phyloP scores from a whole-genome alignment of 2,888 invertebrate species.

The Caenorhabditis wallacei region DNA sequence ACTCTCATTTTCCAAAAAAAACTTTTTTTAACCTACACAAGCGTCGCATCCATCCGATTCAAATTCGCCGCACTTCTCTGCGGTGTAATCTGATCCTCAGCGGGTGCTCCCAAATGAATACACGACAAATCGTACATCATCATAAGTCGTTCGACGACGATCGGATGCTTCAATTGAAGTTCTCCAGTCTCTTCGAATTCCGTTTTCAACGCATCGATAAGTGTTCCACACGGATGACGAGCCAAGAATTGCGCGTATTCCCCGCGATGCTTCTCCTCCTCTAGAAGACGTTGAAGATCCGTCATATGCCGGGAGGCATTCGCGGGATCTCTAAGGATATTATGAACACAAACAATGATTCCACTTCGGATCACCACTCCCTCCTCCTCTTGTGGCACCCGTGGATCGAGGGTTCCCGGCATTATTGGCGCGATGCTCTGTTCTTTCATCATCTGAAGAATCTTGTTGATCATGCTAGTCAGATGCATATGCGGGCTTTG shows the following conservation, averaged over 20 bases:
- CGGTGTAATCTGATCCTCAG: background rate
- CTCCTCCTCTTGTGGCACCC: conserved; percentile 51
- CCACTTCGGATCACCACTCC: conserved; percentile 55
- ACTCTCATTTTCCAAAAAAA: background rate
- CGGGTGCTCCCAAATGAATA: background rate
- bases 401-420: conserved; percentile 57
- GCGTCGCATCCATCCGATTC: conserved; percentile 9
- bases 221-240: background rate
- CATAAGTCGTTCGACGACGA: background rate
- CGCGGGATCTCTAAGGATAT: conserved; percentile 62
- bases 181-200: background rate
- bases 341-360: conserved; percentile 65
- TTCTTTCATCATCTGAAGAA: conserved; percentile 60
- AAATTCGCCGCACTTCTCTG: background rate
- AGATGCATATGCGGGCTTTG: conserved; percentile 64
- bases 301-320: conserved; percentile 28
- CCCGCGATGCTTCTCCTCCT: background rate
- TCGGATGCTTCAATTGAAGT: background rate
- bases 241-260: background rate
- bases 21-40: conserved; percentile 53
- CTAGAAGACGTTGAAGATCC: conserved; percentile 5
- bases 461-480: conserved; percentile 64
- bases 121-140: conserved; percentile 4
- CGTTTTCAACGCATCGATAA: background rate
- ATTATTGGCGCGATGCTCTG: conserved; percentile 52